Conservation (phyloP, 2,797 vertebrate species). For the Eurystomus glaucurus region DNA sequence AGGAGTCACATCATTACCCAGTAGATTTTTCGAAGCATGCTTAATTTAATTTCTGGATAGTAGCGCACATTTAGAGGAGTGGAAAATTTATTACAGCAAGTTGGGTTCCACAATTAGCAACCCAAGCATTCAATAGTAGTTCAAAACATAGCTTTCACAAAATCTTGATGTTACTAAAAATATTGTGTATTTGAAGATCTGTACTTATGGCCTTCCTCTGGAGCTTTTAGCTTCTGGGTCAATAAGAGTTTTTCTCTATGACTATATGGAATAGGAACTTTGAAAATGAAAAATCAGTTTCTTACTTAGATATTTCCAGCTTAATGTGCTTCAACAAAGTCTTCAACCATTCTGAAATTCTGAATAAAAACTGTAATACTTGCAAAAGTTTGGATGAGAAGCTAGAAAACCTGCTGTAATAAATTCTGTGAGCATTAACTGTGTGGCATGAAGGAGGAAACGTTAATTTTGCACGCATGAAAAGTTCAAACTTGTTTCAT, state of each 20-base stretch:
- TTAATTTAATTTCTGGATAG: neutral
- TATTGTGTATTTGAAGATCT: neutral
- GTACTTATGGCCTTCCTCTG: neutral
- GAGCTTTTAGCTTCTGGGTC: neutral
- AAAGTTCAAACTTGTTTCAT: neutral
- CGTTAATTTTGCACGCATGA: slow-evolving; percentile 2
- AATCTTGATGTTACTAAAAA: neutral
- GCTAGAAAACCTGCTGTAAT: slow-evolving; percentile 57
- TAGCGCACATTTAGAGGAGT: neutral
- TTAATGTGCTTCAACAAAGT: neutral
- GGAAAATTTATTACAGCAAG: slow-evolving; percentile 65
- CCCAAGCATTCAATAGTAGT: neutral
- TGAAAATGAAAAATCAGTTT: neutral
- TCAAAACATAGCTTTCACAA: neutral
- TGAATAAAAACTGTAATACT: neutral
- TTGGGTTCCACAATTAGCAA: neutral
- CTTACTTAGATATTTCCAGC: neutral
- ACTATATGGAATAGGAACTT: neutral
- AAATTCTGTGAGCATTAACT: neutral
- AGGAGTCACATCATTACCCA: neutral
- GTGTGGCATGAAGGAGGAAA: slow-evolving; percentile 31
- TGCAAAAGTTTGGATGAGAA: neutral
- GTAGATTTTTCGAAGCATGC: slow-evolving; percentile 37
- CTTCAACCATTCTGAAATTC: neutral
- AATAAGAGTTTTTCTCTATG: neutral